Evolutionary conservation across 2,797 vertebrate genomes (phyloP).

Genomic region (Merluccius polli): DNA sequence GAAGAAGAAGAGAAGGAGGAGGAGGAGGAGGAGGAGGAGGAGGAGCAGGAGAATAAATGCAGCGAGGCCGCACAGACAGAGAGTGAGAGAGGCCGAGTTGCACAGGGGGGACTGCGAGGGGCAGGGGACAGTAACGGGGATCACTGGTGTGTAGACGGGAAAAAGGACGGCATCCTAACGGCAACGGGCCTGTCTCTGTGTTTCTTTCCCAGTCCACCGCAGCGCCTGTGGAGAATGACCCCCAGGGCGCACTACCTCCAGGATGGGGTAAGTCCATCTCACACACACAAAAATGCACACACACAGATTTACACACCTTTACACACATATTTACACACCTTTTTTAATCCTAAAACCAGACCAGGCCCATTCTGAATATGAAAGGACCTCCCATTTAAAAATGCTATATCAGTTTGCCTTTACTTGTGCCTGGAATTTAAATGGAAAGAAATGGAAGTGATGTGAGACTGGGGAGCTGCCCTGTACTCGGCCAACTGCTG

Average conservation of each 20-base stretch:
- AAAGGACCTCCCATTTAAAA: background rate
- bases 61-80: background rate
- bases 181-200: constrained; percentile 64
- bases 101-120: background rate
- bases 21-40: constrained; percentile 10
- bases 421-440: background rate
- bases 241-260: constrained; percentile 86
- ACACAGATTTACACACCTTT: background rate
- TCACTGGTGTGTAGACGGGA: background rate
- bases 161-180: constrained; percentile 52
- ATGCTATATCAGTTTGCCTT: background rate
- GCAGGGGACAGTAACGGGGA: background rate
- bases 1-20: background rate
- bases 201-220: constrained; percentile 79
- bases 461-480: background rate
- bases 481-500: background rate
- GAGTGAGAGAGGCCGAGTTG: constrained; percentile 1
- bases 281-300: constrained; percentile 17
- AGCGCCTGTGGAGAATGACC: constrained; percentile 87
- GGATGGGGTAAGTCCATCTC: constrained; percentile 91
- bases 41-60: constrained; percentile 4
- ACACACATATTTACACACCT: background rate
- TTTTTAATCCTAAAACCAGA: background rate
- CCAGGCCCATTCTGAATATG: background rate
- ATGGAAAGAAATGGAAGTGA: background rate